These are phyloP conservation scores for Autographa pulchrina DNA, from an alignment of 2,888 invertebrate genomes.

Conservation along the genomic window DNA sequence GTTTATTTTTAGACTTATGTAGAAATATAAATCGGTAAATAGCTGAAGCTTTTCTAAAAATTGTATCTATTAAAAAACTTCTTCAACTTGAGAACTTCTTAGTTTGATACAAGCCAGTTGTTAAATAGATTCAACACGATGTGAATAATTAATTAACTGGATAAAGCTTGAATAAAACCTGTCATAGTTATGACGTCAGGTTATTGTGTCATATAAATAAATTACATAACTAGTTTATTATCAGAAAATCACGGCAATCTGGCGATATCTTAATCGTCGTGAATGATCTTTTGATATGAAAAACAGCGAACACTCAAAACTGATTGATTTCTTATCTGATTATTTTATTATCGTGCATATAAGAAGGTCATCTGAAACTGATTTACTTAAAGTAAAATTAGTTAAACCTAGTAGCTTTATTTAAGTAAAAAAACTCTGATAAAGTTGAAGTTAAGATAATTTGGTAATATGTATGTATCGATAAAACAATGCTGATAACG, in stretches of 20 bases:
- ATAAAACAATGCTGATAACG: no score
- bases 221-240: slow-evolving; percentile 20
- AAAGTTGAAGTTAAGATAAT: no score
- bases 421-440: no score
- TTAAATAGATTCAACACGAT: slow-evolving; percentile 31
- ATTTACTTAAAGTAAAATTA: slow-evolving; percentile 1
- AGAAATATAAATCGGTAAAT: background rate
- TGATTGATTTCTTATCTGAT: slow-evolving; percentile 26
- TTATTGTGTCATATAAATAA: slow-evolving; percentile 13
- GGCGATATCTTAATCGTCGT: background rate
- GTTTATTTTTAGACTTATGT: slow-evolving; percentile 1
- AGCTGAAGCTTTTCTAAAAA: slow-evolving; percentile 8
- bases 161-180: slow-evolving; percentile 23
- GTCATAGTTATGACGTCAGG: slow-evolving; percentile 24
- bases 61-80: slow-evolving; percentile 5
- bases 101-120: slow-evolving; percentile 17
- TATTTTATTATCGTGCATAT: background rate
- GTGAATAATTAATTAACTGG: slow-evolving; percentile 30
- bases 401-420: background rate
- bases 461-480: no score
- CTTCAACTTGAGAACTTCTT: slow-evolving; percentile 9
- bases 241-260: slow-evolving; percentile 18
- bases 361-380: slow-evolving; percentile 16
- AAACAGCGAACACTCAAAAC: slow-evolving; percentile 11
- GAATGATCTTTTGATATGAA: slow-evolving; percentile 14